phyloP scores from a whole-genome alignment of 2,113 vertebrate genomes.

The Okapia johnstoni region DNA sequence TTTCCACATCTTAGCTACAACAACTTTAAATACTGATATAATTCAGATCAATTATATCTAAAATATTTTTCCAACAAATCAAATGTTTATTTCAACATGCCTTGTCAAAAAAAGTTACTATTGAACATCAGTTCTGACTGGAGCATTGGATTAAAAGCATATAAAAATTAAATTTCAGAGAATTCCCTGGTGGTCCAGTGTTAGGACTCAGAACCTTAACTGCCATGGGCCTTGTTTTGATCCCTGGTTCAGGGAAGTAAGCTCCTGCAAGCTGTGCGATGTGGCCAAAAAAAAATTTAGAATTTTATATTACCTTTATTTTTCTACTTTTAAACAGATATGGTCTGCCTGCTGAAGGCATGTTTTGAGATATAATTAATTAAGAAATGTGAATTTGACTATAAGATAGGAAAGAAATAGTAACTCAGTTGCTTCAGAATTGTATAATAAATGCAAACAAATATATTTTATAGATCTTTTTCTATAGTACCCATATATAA shows the following conservation, averaged over 20 bases:
- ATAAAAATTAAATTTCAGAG: background rate
- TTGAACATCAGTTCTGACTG: background rate
- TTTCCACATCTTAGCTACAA: background rate
- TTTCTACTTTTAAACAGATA: background rate
- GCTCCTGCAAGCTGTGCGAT: background rate
- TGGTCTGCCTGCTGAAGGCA: background rate
- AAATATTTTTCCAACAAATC: background rate
- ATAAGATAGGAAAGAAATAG: background rate
- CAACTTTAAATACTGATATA: slow-evolving; percentile 11
- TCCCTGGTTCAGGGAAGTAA: background rate
- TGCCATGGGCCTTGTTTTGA: background rate
- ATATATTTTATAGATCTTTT: background rate
- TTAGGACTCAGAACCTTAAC: background rate
- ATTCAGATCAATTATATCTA: slow-evolving; percentile 23
- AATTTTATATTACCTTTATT: background rate
- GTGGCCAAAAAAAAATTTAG: background rate
- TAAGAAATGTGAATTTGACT: background rate
- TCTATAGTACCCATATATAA: background rate
- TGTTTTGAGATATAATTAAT: background rate
- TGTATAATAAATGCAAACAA: background rate
- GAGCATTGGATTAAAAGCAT: background rate
- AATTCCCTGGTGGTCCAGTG: background rate
- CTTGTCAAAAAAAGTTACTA: background rate
- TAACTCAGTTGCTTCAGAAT: background rate
- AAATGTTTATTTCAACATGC: background rate